phyloP scores from a whole-genome alignment of 2,113 vertebrate genomes.

The Nothocercus nigrocapillus region DNA sequence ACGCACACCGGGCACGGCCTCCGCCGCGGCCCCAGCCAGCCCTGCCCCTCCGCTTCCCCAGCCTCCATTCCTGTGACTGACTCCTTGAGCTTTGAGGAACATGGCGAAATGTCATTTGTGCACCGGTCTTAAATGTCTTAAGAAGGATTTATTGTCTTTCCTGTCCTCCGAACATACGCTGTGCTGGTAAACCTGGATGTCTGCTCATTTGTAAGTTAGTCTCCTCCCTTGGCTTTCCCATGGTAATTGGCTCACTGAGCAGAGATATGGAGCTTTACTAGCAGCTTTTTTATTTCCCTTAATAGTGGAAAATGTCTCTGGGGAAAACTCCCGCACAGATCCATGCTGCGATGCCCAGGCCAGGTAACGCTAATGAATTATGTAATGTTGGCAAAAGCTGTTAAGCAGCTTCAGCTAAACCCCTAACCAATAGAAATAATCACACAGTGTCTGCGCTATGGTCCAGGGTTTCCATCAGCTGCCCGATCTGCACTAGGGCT shows the following conservation, averaged over 20 bases:
- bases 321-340: background rate
- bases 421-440: too few relatives aligned
- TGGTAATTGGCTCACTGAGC: background rate
- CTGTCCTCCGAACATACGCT: background rate
- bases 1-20: background rate
- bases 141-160: background rate
- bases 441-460: too few relatives aligned
- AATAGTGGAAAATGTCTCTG: background rate
- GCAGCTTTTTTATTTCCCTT: background rate
- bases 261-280: background rate
- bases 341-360: too few relatives aligned
- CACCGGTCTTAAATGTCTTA: background rate
- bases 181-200: background rate
- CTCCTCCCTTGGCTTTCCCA: background rate
- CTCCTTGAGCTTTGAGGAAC: background rate
- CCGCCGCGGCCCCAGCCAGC: background rate
- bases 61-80: background rate
- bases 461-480: too few relatives aligned
- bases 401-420: too few relatives aligned
- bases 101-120: background rate
- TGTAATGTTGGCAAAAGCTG: too few relatives aligned
- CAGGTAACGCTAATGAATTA: too few relatives aligned
- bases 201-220: background rate
- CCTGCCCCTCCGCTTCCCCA: background rate
- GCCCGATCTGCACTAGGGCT: too few relatives aligned